These are phyloP conservation scores for Xiphias gladius DNA, from an alignment of 2,113 vertebrate species.

Conservation along the genomic window DNA sequence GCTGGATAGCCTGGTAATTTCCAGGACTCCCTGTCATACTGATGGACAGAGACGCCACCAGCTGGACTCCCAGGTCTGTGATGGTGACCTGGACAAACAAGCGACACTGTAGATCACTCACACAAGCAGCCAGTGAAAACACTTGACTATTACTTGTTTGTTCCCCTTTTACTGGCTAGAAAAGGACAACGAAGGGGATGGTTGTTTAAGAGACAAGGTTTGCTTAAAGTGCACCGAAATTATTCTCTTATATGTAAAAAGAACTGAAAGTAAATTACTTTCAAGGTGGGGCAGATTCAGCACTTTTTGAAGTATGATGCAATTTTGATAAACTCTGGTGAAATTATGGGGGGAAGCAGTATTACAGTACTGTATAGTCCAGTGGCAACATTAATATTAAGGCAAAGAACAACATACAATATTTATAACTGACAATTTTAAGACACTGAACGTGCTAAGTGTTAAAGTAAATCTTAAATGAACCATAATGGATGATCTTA, in stretches of 20 bases:
- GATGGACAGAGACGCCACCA: constrained; percentile 90
- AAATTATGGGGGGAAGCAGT: neutral
- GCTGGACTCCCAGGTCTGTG: constrained; percentile 91
- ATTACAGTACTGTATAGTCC: neutral
- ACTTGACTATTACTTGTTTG: neutral
- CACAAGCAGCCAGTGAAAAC: neutral
- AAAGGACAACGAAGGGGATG: neutral
- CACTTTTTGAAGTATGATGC: neutral
- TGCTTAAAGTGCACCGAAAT: neutral
- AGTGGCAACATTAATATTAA: neutral
- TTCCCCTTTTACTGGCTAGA: neutral
- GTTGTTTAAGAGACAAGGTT: neutral
- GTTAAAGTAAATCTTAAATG: neutral
- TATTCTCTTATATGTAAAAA: neutral
- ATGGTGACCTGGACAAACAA: constrained; percentile 87
- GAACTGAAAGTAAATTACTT: neutral
- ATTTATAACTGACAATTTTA: neutral
- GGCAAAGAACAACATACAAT: neutral
- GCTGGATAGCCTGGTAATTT: constrained; percentile 87
- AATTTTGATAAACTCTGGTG: neutral
- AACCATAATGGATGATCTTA: neutral
- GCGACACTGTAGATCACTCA: neutral
- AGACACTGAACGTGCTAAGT: neutral
- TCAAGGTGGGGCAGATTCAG: neutral
- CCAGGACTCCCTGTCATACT: constrained; percentile 87